Percentiles rank a stretch among this genome's conserved stretches.
Conservation (phyloP, 2,113 vertebrate species). For the Thymallus thymallus region DNA sequence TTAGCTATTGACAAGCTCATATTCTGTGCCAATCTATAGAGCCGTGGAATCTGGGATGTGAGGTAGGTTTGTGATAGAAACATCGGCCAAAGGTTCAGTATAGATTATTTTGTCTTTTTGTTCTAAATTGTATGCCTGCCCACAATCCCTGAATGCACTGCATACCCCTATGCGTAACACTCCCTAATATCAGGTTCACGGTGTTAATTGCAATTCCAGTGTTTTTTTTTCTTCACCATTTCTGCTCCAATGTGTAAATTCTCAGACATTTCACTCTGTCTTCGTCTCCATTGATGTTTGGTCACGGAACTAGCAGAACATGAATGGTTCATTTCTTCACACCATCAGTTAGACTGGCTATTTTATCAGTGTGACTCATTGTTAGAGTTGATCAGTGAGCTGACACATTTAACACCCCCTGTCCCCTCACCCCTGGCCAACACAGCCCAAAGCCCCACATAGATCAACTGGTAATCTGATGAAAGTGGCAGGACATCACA, state of each 20-base stretch:
- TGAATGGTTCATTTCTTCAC: background rate
- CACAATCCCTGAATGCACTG: too few species aligned
- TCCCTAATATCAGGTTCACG: too few species aligned
- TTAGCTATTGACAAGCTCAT: conserved; percentile 28
- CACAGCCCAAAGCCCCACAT: conserved; percentile 22
- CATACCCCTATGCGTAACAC: too few species aligned
- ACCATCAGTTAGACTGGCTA: background rate
- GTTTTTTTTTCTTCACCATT: too few species aligned
- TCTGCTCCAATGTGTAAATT: too few species aligned
- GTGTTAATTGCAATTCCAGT: too few species aligned
- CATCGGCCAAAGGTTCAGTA: conserved; percentile 8
- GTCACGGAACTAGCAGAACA: background rate
- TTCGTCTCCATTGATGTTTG: background rate
- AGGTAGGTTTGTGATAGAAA: conserved; percentile 2
- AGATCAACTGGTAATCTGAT: conserved; percentile 37
- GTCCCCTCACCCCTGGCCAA: background rate
- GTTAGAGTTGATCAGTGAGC: conserved; percentile 13
- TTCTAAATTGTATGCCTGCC: background rate
- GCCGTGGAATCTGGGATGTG: conserved; percentile 1
- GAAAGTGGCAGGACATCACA: conserved; percentile 42
- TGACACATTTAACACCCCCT: conserved; percentile 6
- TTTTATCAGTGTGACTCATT: conserved; percentile 15
- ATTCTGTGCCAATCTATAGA: background rate
- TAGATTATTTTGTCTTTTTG: background rate
- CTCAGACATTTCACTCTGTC: background rate